These are phyloP conservation scores for Xanthia togata DNA, from an alignment of 2,888 invertebrate genomes.

Conservation along the genomic window DNA sequence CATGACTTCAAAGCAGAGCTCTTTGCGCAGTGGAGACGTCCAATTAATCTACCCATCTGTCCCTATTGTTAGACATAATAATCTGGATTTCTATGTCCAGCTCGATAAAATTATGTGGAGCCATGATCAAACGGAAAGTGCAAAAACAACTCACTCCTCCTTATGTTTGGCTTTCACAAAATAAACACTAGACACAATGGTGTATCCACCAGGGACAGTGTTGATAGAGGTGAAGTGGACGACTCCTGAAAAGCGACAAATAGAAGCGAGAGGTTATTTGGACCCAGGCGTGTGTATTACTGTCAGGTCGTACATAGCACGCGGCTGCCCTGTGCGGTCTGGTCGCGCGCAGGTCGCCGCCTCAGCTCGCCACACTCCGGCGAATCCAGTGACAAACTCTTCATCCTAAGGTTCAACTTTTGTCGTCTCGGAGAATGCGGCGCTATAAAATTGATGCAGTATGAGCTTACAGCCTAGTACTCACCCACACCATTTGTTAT, in stretches of 20 bases:
- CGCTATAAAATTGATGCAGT: constrained; percentile 92
- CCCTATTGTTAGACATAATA: constrained; percentile 14
- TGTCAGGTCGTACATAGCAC: constrained; percentile 91
- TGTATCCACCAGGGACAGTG: constrained; percentile 6
- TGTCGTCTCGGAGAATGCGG: constrained; percentile 98
- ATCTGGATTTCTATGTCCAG: not conserved
- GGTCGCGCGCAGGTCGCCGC: constrained; percentile 91
- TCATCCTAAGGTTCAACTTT: constrained; percentile 99
- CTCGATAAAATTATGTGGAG: constrained; percentile 27
- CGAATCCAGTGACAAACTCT: constrained; percentile 98
- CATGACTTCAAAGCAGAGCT: constrained; percentile 40
- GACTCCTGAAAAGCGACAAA: constrained; percentile 45
- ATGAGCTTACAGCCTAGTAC: constrained; percentile 76
- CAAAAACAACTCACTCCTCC: not conserved
- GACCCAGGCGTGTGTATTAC: constrained; percentile 78
- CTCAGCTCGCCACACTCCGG: constrained; percentile 97
- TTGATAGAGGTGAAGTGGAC: constrained; percentile 20
- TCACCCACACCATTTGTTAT: constrained; percentile 70
- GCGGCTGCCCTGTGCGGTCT: constrained; percentile 90
- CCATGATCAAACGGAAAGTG: not conserved
- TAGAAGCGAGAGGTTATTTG: constrained; percentile 79
- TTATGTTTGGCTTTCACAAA: not conserved
- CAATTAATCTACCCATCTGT: constrained; percentile 34
- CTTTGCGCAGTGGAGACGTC: constrained; percentile 39
- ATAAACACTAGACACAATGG: not conserved